Evolutionary conservation across 2,888 invertebrate species (phyloP), one percentile per base, ranked within the genome.

Genomic region (Drosophila picticornis): DNA sequence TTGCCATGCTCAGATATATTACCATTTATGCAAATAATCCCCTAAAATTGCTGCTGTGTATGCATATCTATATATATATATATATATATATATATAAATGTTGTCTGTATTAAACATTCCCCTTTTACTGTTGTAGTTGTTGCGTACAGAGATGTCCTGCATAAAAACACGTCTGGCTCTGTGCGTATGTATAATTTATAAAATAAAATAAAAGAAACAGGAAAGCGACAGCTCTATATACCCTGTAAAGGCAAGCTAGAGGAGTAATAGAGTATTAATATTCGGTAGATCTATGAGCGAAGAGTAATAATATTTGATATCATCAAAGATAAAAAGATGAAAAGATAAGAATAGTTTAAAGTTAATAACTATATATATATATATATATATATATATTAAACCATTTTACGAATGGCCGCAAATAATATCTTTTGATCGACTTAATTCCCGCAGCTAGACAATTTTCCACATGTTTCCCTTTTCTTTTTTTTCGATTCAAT

Each of bases 181-280:
- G 52, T 74, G 63, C 61, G 70, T 67, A 63, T 76, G 27, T 59
- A 40, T n/a, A n/a, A 43, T 53, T 10, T n/a, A 29, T 76, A 62
- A 81, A 84, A 78, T 90, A 74, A 87, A 89, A 88, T 89, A 88
- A 85, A 83, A 90, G 79, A 81, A 77, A 78, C 77, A 65, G 52
- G 25, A 53, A 72, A 50, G 50, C 51, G 59, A 46, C 51, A 53
- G 64, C 51, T 60, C 36, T 63, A 52, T 31, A 43, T 43, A 57
- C 57, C 22, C 57, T 31, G 43, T 22, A 57, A 31, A 43, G 3
- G 19, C 16, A 27, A 19, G 1, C 1, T 27, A 5, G 4, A 19
- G 4, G 5, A 9, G 2, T 11, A 29, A n/a, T n/a, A 31, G 1
- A 29, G 3, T 19, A 29, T 27, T 25, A 19, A 55, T 36, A 55